These are phyloP conservation scores for Eugnorisma glareosa DNA, from an alignment of 2,888 invertebrate species.

Conservation along the genomic window DNA sequence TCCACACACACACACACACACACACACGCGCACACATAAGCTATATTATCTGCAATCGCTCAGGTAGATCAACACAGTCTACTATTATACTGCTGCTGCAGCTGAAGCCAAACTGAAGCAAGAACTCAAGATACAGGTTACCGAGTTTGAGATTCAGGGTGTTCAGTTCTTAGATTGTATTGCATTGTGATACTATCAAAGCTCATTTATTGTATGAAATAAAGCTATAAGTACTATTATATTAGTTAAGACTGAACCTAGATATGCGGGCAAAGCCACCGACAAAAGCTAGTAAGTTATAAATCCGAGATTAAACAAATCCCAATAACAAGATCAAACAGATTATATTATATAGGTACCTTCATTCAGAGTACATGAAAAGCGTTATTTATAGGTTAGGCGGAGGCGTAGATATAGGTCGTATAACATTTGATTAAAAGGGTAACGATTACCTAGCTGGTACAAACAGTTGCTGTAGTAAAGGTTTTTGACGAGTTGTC, in stretches of 20 bases:
- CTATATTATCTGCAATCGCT: too few species aligned
- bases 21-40: too few species aligned
- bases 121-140: too few species aligned
- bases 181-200: too few species aligned
- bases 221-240: too few species aligned
- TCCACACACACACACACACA: too few species aligned
- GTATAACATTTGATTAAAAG: slow-evolving; percentile 59
- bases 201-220: too few species aligned
- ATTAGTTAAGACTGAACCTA: neutral
- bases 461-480: slow-evolving; percentile 57
- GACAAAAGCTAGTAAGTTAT: neutral
- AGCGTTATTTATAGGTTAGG: slow-evolving; percentile 25
- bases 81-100: too few species aligned
- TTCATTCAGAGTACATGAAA: slow-evolving; percentile 21
- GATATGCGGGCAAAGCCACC: neutral
- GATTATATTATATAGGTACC: slow-evolving; percentile 35
- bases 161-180: too few species aligned
- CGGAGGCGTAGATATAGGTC: slow-evolving; percentile 27
- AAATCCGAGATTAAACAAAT: neutral
- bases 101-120: too few species aligned
- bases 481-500: slow-evolving; percentile 52
- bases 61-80: too few species aligned
- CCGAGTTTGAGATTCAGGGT: too few species aligned
- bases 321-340: slow-evolving; percentile 16
- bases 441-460: slow-evolving; percentile 41